Evolutionary conservation across 1,140 invertebrate genomes (phyloP).

Genomic region (silkworm (Bombyx mori)): DNA sequence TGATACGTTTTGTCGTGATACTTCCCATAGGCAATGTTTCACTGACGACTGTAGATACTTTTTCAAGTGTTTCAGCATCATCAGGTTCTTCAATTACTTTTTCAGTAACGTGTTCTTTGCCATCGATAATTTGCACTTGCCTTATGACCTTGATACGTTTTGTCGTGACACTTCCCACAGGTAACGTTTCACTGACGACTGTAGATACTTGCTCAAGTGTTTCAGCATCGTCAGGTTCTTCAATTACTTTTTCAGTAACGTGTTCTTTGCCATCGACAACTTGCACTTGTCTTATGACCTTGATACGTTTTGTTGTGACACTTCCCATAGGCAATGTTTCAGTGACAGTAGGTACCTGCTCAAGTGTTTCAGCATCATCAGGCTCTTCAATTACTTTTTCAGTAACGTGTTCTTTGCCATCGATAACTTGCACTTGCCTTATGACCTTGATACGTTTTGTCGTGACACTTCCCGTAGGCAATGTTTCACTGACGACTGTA

Average conservation of each 20-base stretch:
- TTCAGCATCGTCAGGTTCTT: conserved; percentile 9
- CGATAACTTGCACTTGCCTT: conserved; percentile 80
- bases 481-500: too few species aligned
- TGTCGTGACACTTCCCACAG: conserved; percentile 42
- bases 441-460: conserved; percentile 62
- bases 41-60: too few species aligned
- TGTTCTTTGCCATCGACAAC: conserved; percentile 85
- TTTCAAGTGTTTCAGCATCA: conserved; percentile 73
- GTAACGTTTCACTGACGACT: conserved; percentile 14
- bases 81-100: conserved; percentile 88
- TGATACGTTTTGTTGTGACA: conserved; percentile 19
- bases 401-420: conserved; percentile 82
- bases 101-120: conserved; percentile 85
- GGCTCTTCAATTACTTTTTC: conserved; percentile 83
- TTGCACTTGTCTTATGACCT: conserved; percentile 75
- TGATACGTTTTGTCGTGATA: background rate
- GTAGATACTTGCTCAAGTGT: conserved; percentile 17
- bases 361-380: conserved; percentile 71
- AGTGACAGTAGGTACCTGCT: conserved; percentile 6
- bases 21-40: too few species aligned
- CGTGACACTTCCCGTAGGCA: conserved; percentile 30
- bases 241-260: conserved; percentile 76
- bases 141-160: conserved; percentile 76
- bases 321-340: background rate
- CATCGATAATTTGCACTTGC: conserved; percentile 82